Evolutionary conservation across 2,888 invertebrate genomes (phyloP).

Genomic region (Geotrupes spiniger): DNA sequence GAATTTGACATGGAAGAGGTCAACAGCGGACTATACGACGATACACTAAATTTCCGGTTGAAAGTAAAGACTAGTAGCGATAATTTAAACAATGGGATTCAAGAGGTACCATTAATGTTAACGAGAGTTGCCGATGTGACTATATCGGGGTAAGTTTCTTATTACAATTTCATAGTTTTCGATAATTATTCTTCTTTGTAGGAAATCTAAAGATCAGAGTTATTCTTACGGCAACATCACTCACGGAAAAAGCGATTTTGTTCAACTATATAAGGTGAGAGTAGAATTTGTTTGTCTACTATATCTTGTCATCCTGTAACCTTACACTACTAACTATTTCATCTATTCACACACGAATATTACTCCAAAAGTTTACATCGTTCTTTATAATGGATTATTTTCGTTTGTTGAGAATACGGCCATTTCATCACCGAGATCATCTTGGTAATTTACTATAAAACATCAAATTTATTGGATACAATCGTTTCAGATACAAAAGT

Average conservation of each 20-base stretch:
- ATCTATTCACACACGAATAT: too few relatives aligned
- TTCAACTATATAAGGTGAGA: constrained; percentile 38
- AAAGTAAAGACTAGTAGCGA: constrained; percentile 44
- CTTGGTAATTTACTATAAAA: too few relatives aligned
- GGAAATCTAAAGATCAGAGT: constrained; percentile 44
- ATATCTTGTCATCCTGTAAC: too few relatives aligned
- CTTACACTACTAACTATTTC: too few relatives aligned
- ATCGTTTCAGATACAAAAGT: constrained; percentile 31
- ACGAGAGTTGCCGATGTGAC: constrained; percentile 42
- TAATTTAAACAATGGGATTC: constrained; percentile 31
- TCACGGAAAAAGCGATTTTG: constrained; percentile 33
- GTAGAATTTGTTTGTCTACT: too few relatives aligned
- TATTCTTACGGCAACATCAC: constrained; percentile 41
- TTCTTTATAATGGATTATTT: too few relatives aligned
- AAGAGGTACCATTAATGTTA: constrained; percentile 11
- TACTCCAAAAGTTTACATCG: too few relatives aligned
- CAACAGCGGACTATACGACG: constrained; percentile 28
- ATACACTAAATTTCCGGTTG: constrained; percentile 34
- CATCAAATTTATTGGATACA: too few relatives aligned
- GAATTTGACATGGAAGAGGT: constrained; percentile 40
- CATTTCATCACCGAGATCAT: too few relatives aligned
- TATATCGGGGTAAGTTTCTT: constrained; percentile 44
- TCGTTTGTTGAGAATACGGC: too few relatives aligned
- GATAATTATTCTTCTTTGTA: constrained; percentile 28
- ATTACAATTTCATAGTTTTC: constrained; percentile 3